These are phyloP conservation scores for Myotis lucifugus DNA, from an alignment of 2,113 vertebrate species.

Conservation along the genomic window DNA sequence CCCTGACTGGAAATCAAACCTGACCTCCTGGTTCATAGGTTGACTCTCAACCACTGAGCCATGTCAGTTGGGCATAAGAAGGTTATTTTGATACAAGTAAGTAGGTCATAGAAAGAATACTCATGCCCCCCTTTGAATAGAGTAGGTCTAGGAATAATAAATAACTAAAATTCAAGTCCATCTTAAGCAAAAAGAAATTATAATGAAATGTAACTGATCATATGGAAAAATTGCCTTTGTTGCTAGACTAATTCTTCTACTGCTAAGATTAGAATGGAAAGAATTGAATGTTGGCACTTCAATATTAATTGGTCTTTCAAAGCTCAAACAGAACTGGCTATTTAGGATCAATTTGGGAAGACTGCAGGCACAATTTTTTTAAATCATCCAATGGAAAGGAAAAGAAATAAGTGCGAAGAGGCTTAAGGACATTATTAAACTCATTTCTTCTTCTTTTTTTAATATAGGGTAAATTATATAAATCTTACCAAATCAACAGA, in stretches of 20 bases:
- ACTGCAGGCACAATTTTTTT: neutral
- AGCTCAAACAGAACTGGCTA: conserved; percentile 57
- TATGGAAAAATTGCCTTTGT: neutral
- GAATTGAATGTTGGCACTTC: conserved; percentile 12
- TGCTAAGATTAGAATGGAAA: neutral
- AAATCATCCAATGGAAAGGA: conserved; percentile 19
- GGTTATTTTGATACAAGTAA: neutral
- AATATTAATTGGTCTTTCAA: conserved; percentile 54
- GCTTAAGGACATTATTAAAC: conserved; percentile 73
- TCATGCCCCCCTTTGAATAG: neutral
- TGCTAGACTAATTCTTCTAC: neutral
- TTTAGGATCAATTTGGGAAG: conserved; percentile 53
- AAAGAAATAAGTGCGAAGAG: neutral
- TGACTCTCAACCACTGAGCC: too few species aligned
- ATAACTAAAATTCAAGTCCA: neutral
- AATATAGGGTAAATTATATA: conserved; percentile 71
- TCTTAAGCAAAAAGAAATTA: conserved; percentile 29
- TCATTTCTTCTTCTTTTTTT: conserved; percentile 68
- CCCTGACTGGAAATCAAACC: too few species aligned
- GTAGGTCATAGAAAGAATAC: neutral
- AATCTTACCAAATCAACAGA: conserved; percentile 70
- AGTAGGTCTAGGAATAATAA: neutral
- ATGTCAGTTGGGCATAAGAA: neutral
- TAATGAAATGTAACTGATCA: neutral
- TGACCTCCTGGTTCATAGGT: too few species aligned